A percentile compares a stretch with the other conserved stretches of the same genome.
These are phyloP conservation scores for Lottia scabra DNA, from an alignment of 2,888 invertebrate species.

Conservation along the genomic window DNA sequence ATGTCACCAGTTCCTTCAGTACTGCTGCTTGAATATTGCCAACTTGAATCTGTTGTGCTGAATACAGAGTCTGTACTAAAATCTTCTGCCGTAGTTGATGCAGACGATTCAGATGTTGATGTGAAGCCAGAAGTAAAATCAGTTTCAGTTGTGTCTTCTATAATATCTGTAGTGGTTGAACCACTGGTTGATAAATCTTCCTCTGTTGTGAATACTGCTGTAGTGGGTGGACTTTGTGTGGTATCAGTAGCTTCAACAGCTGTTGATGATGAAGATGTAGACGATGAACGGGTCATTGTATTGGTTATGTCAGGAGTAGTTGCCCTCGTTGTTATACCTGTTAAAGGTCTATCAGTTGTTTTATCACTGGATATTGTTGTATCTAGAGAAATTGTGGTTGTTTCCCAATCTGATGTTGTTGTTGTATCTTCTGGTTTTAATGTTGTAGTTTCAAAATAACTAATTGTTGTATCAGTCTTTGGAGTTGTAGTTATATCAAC, in stretches of 20 bases:
- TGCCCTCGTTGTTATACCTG: not conserved
- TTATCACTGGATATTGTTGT: not conserved
- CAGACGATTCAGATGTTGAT: not conserved
- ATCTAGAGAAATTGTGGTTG: not conserved
- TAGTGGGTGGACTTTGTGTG: conserved; percentile 5
- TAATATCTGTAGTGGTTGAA: not conserved
- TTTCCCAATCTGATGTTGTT: not conserved
- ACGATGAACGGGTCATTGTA: not conserved
- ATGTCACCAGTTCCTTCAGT: too few relatives aligned
- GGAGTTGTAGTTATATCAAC: not conserved
- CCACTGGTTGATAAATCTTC: not conserved
- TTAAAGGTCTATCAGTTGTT: conserved; percentile 8
- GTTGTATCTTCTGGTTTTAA: not conserved
- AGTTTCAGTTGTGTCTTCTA: conserved; percentile 7
- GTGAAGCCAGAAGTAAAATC: conserved; percentile 5
- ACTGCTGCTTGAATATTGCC: too few relatives aligned
- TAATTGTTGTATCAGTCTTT: not conserved
- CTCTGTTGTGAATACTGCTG: not conserved
- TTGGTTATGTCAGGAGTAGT: not conserved
- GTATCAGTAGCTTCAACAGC: not conserved
- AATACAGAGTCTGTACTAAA: not conserved
- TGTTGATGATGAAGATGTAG: too few relatives aligned
- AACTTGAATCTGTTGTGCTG: conserved; percentile 11
- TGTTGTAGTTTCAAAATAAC: not conserved
- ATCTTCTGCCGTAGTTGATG: not conserved